Base-by-base conservation (phyloP, 2,888 invertebrate species). In the Orthosia cruda region DNA sequence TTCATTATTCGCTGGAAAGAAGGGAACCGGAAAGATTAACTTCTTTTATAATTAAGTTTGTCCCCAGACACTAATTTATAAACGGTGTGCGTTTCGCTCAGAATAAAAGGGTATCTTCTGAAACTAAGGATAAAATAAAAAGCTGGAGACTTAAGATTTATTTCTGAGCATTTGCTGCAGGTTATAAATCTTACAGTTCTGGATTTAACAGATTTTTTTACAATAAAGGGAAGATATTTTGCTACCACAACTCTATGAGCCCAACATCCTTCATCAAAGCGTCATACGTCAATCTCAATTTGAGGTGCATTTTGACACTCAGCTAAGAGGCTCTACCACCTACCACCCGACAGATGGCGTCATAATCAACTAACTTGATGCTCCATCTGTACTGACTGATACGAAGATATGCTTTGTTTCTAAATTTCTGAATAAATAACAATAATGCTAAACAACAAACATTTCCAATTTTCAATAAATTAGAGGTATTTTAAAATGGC, bases 31-130 rank as follows among this genome's bases (percentile, higher is more conserved):
- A 82, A 75, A 86, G 85, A 89, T 89, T 89, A 87, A 87, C 90
- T 90, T 88, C 89, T 90, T 89, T 84, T 85, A 74, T 87, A 90
- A 90, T 90, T 91, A 89, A 88, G 86, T 82, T 83, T 77, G 84
- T 87, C 89, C 83, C 87, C 71, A 86, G 89, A 86, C 85, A 86
- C 87, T 85, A 83, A 87, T 84, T 88, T 84, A 85, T 87, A 87
- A 81, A 70, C 70, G 76, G 71, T 71, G 68, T 70, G 59, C 69
- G 75, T 83, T 83, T 82, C 80, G 61, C 63, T 63, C 50, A 65
- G 80, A 74, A 88, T 78, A 83, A 76, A 66, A 71, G 77, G 70
- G 59, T 74, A 78, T 68, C 23, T 54, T 62, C 62, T 69, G 55
- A 65, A 67, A 80, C 67, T 54, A 80, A 67, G 84, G 87, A 83